phyloP scores from a whole-genome alignment of 2,888 invertebrate genomes.

The Sycophila texana region DNA sequence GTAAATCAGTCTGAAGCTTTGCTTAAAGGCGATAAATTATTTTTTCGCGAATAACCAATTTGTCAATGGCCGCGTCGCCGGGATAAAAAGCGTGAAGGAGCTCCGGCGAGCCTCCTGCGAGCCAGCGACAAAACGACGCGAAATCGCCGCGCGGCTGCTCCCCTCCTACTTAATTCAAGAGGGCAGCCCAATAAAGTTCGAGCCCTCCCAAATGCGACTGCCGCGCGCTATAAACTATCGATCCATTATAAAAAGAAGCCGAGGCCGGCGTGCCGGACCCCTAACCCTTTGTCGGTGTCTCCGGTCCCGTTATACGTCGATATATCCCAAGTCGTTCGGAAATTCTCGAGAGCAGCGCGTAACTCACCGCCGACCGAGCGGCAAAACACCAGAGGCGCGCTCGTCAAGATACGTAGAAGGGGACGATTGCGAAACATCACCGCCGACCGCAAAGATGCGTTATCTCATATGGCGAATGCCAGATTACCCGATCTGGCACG shows the following conservation, averaged over 20 bases:
- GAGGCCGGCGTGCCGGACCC: neutral
- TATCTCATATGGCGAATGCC: constrained; percentile 66
- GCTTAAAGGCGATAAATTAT: constrained; percentile 36
- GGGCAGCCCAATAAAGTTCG: constrained; percentile 39
- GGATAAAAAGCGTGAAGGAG: neutral
- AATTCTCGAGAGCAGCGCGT: constrained; percentile 8
- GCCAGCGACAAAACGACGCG: neutral
- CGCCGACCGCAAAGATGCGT: constrained; percentile 63
- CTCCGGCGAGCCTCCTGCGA: neutral
- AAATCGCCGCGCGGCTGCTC: neutral
- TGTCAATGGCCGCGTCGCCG: neutral
- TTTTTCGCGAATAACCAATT: constrained; percentile 33
- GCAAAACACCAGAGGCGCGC: neutral
- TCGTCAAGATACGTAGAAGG: constrained; percentile 26
- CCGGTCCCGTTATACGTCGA: neutral
- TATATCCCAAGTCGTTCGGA: constrained; percentile 14
- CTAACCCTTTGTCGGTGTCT: constrained; percentile 22
- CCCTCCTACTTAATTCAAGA: constrained; percentile 43
- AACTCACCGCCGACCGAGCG: constrained; percentile 22
- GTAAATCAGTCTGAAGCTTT: constrained; percentile 21
- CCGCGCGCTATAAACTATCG: constrained; percentile 36
- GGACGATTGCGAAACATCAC: constrained; percentile 10
- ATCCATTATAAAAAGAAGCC: constrained; percentile 24
- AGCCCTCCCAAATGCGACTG: neutral
- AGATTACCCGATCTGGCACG: constrained; percentile 61